phyloP scores from a whole-genome alignment of 2,797 vertebrate genomes.

The Falco cherrug region DNA sequence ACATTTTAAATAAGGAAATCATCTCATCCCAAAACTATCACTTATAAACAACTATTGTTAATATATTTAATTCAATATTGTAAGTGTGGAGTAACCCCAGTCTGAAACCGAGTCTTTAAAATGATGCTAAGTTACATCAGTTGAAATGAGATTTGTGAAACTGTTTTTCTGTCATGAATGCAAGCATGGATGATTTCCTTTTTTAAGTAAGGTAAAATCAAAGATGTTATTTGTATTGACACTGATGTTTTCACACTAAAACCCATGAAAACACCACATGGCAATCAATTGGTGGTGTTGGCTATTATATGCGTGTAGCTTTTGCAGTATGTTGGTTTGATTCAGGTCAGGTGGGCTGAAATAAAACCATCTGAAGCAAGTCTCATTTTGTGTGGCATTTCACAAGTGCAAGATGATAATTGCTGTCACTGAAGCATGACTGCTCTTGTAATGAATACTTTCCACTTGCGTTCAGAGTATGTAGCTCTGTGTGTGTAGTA shows the following conservation, averaged over 20 bases:
- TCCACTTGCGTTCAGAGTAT: neutral
- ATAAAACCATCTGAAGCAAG: neutral
- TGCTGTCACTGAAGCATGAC: slow-evolving; percentile 16
- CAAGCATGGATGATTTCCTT: neutral
- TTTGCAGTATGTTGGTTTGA: neutral
- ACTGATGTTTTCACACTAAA: neutral
- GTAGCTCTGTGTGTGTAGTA: neutral
- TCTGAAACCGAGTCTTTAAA: neutral
- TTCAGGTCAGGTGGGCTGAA: neutral
- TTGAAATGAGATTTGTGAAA: neutral
- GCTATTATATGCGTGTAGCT: neutral
- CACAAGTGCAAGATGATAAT: neutral
- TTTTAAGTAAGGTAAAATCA: neutral
- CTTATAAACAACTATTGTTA: neutral
- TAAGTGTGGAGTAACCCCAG: neutral
- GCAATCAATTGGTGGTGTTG: neutral
- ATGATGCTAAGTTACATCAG: neutral
- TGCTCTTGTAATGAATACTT: slow-evolving; percentile 28
- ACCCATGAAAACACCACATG: neutral
- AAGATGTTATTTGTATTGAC: neutral
- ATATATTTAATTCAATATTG: neutral
- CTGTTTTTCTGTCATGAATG: neutral
- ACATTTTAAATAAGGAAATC: neutral
- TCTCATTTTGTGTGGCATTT: slow-evolving; percentile 25
- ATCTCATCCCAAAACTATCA: neutral